Base-by-base conservation (phyloP, 2,888 invertebrate genomes). In the Margaritifera margaritifera region DNA sequence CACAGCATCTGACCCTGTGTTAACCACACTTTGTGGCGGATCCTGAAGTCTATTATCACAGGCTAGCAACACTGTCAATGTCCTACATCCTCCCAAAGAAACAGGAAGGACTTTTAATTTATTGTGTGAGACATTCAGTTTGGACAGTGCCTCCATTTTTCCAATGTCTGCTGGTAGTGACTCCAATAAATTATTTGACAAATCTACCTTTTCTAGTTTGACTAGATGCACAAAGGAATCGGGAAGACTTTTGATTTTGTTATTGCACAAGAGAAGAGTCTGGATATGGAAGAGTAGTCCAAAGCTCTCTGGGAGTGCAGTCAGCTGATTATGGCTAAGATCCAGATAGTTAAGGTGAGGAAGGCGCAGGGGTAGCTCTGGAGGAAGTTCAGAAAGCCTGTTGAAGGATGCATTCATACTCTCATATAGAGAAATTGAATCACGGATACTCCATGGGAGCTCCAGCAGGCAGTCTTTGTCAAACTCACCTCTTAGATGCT, bases 371-470 rank as follows among this genome's bases (percentile, higher is more conserved):
- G 89, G 89, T 5, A 90, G 69, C 68, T 89, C 88, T 8, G 80
- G 74, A 3, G 89, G 89, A 22, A 90, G 68, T 61, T 84, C 85
- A 24, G 86, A 80, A n/a, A 90, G 72, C 22, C 83, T 81, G 68
- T 90, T 89, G 68, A 89, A 90, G 6, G 89, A 86, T 11, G 79
- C 84, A 68, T 86, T 84, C 81, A 89, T 84, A 27, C 81, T 77
- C 75, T 89, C 89, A 74, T 89, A 88, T 50, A 90, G 80, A 11
- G 87, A 88, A 2, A 89, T 82, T 5, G 89, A 82, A 66, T 89
- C 88, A 51, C 87, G 78, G 19, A 89, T 78, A 59, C 79, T 77
- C 81, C 84, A 84, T 4, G 89, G 89, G 27, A 90, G 66, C 53
- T 88, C 89, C 55, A 75, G 77, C 20, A 89, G 74, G 72, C 88